phyloP scores from a whole-genome alignment of 2,113 vertebrate species.

The Bubo blakistoni region DNA sequence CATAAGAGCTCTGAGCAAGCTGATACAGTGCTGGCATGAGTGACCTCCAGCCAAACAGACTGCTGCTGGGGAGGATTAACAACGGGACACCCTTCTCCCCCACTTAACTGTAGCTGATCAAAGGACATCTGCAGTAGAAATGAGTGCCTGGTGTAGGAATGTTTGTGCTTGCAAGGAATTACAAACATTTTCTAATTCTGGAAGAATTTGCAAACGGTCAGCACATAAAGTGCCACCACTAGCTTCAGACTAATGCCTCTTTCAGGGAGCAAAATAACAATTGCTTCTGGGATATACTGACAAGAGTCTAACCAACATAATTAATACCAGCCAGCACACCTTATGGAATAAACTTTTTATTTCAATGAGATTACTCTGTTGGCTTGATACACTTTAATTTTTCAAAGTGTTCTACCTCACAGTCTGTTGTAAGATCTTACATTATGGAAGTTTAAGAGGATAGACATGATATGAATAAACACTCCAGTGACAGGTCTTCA shows the following conservation, averaged over 20 bases:
- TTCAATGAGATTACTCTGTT: background rate
- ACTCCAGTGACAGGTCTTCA: background rate
- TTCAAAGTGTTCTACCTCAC: background rate
- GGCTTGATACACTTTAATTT: background rate
- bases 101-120: background rate
- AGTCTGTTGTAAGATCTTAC: background rate
- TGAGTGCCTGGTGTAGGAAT: background rate
- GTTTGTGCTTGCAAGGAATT: background rate
- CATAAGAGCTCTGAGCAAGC: rapidly evolving
- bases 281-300: background rate
- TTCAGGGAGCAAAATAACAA: background rate
- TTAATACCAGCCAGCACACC: background rate
- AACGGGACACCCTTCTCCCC: rapidly evolving
- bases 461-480: background rate
- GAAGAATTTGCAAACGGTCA: background rate
- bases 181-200: background rate
- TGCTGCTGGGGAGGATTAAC: background rate
- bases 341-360: background rate
- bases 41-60: no score
- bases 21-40: rapidly evolving
- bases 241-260: background rate
- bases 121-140: background rate
- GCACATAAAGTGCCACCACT: background rate
- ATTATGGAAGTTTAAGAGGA: background rate
- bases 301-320: background rate